Conservation (phyloP, 1,140 invertebrate species). For the Camponotus vicinus region DNA sequence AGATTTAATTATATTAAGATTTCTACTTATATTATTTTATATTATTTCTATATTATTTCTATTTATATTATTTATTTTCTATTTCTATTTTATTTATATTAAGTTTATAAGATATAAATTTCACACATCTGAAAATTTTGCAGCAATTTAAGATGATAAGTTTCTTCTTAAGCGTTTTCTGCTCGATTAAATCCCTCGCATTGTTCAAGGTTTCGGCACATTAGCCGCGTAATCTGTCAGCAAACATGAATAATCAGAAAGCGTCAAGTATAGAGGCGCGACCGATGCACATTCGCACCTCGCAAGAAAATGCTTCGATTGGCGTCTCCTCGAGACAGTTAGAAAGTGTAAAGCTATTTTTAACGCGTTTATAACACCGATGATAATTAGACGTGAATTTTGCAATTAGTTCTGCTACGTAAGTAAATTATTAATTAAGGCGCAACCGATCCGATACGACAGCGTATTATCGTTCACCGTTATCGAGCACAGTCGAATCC, state of each 20-base stretch:
- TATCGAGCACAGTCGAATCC: neutral
- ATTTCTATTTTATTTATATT: neutral
- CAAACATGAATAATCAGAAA: constrained; percentile 20
- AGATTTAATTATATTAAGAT: no score
- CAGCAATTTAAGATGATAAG: neutral
- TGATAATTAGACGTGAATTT: constrained; percentile 43
- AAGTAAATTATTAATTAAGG: constrained; percentile 51
- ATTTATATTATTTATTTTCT: neutral
- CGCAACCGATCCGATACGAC: constrained; percentile 32
- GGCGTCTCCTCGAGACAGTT: constrained; percentile 27
- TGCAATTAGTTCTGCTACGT: constrained; percentile 48
- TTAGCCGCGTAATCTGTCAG: constrained; percentile 27
- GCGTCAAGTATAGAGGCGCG: neutral
- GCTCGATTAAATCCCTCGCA: neutral
- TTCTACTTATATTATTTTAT: neutral
- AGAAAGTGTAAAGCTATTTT: constrained; percentile 58
- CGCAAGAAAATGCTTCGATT: constrained; percentile 29
- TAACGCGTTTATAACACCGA: constrained; percentile 14
- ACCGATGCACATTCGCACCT: constrained; percentile 16
- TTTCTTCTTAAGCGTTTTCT: neutral
- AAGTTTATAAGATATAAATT: neutral
- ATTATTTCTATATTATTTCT: neutral
- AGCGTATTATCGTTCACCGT: constrained; percentile 1
- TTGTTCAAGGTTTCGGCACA: constrained; percentile 1
- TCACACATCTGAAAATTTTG: neutral